Base-by-base conservation (phyloP, 2,888 invertebrate species). In the Rosalia funebris region DNA sequence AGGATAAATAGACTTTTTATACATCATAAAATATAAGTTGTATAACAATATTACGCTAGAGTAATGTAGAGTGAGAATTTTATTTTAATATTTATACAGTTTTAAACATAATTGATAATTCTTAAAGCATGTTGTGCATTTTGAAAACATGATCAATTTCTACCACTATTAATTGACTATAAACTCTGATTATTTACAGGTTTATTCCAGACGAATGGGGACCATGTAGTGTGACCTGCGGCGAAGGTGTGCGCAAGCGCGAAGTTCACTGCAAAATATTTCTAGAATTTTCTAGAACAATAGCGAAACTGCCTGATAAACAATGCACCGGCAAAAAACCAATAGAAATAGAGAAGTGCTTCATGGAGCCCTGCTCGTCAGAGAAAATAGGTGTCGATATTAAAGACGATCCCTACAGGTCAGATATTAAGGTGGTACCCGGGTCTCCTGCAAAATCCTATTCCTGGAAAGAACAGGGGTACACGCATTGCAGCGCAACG, bases 261-360 rank as follows among this genome's bases (percentile, higher is more conserved):
- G 88, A 90, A 71, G 96, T 96, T n/a, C 89, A 92, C 71, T 98
- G 98, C 83, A 95, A 94, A 84, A 96, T 97, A 73, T 96, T 93
- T 82, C 84, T 97, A 63, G 95, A 95, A 80, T 96, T 95, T 81
- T 93, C 95, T 57, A 87, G 91, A 69, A 95, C 95, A 0, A 90
- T 94, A 52, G 94, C 93, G 2, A 92, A 91, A 69, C 84, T 96
- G 7, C 94, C 95, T 0, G 95, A 96, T 76, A 87, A 88, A 52
- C 90, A 95, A 76, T 97, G 97, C 77, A 88, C 90, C 71, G 95
- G 95, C 0, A 89, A 88, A 0, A 95, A 93, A 76, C 96, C 96
- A 0, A 79, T 87, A 0, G 91, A 92, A 69, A 88, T 88, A 0
- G 94, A 95, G 77, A 85, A 89, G 73, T 97, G 96, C 75, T 87